These are phyloP conservation scores for Xerus inauris DNA, from an alignment of 2,113 vertebrate genomes.

Conservation along the genomic window DNA sequence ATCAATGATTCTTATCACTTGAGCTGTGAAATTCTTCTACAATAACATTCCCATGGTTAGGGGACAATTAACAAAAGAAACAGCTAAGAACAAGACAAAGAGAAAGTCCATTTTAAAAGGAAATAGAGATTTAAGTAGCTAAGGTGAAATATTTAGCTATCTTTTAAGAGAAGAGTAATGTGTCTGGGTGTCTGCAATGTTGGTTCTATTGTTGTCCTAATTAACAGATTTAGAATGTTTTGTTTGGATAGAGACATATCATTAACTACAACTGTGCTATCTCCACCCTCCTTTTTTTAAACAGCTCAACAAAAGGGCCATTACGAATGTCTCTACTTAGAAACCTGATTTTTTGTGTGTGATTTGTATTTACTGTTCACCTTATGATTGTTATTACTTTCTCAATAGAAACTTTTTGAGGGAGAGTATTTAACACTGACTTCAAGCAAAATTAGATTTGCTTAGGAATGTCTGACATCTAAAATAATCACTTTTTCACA, in stretches of 20 bases:
- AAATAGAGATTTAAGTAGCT: slow-evolving; percentile 59
- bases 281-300: neutral
- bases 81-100: neutral
- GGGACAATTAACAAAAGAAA: neutral
- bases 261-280: slow-evolving; percentile 30
- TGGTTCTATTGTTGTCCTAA: slow-evolving; percentile 52
- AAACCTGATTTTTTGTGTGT: neutral
- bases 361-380: slow-evolving; percentile 21
- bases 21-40: neutral
- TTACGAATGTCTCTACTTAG: neutral
- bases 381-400: slow-evolving; percentile 40
- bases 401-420: neutral
- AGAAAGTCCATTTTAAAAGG: slow-evolving; percentile 26
- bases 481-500: slow-evolving; percentile 63
- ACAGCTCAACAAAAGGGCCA: neutral
- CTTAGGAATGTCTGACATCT: slow-evolving; percentile 16
- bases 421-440: neutral
- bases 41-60: neutral
- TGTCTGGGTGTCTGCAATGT: slow-evolving; percentile 13
- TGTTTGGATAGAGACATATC: slow-evolving; percentile 10
- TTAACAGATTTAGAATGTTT: slow-evolving; percentile 52
- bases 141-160: slow-evolving; percentile 56
- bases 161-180: slow-evolving; percentile 62
- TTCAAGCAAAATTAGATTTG: slow-evolving; percentile 23
- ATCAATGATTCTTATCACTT: slow-evolving; percentile 29